A percentile compares a stretch with the other conserved stretches of the same genome.
These are phyloP conservation scores for Encarsia formosa DNA, from an alignment of 2,888 invertebrate species.

Conservation along the genomic window DNA sequence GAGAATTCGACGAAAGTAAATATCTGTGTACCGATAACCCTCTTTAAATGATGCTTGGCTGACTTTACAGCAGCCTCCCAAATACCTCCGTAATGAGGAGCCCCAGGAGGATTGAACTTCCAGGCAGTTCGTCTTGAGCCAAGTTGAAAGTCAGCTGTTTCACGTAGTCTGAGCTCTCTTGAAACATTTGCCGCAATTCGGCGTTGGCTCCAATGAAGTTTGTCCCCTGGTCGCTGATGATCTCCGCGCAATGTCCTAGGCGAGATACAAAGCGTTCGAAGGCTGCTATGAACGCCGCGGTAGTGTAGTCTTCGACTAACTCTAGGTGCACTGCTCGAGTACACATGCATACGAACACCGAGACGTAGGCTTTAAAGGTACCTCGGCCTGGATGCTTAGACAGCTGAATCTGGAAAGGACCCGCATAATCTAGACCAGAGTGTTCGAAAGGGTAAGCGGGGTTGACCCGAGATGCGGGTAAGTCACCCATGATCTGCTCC, in stretches of 20 bases:
- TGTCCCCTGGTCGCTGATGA: neutral
- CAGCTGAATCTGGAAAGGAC: neutral
- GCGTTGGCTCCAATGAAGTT: neutral
- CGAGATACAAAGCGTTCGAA: neutral
- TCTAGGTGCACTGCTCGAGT: neutral
- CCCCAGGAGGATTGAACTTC: neutral
- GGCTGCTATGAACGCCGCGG: neutral
- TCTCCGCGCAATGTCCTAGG: neutral
- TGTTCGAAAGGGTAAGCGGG: neutral
- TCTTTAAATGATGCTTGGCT: neutral
- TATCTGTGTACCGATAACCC: neutral
- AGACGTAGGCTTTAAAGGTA: neutral
- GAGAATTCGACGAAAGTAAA: neutral
- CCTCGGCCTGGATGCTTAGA: neutral
- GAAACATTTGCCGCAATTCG: too few species aligned
- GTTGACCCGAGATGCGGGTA: neutral
- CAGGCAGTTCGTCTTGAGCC: neutral
- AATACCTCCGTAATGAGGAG: neutral
- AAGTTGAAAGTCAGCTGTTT: too few species aligned
- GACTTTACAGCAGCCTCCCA: neutral
- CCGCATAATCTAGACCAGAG: neutral
- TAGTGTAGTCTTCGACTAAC: neutral
- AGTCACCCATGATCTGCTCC: neutral
- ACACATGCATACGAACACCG: neutral
- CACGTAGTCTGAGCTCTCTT: too few species aligned